Base-by-base conservation (phyloP, 2,888 invertebrate genomes). In the Autographa gamma region DNA sequence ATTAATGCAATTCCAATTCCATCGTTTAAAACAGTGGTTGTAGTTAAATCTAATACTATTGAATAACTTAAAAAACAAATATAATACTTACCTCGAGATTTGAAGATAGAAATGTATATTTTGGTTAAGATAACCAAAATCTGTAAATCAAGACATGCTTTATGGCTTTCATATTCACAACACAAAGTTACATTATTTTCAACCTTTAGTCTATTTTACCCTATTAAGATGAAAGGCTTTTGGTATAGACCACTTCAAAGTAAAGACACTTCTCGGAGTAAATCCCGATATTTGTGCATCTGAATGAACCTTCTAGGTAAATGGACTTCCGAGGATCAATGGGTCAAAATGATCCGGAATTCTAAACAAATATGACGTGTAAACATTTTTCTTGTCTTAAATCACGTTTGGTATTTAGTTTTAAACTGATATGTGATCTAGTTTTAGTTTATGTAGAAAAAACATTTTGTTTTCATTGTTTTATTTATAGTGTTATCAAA, bases 241-340 rank as follows among this genome's bases (percentile, higher is more conserved):
- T 54, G 16, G 54, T 54, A 19, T 3, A 18, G 54, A 54, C 19
- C 9, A 54, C 54, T 54, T 54, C 54, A 54, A 54, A 52, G 52
- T n/a, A 18, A 52, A 56, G 54, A 13, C 19, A 54, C 19, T 19
- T 56, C 9, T 56, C n/a, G 54, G 25, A 25, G 25, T 11, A 25
- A 56, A 19, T 19, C 25, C 54, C 54, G 54, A 56, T 56, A 56
- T 56, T 25, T 19, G 54, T 56, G 54, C 54, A 56, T 56, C 25
- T 56, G 19, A 56, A 56, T 56, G 54, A 56, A 56, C 54, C 54
- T 56, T 19, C 54, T 19, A 56, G 13, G 25, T 56, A 56, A 56
- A 56, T 56, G 19, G 54, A 25, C 18, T 25, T 56, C 54, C 19
- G 25, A 7, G 13, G 54, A 56, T 56, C 25, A 56, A 56, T 56